Percentiles rank a stretch among this genome's conserved stretches.
These are phyloP conservation scores for Drosophila paracracens DNA, from an alignment of 2,888 invertebrate genomes.

Conservation along the genomic window DNA sequence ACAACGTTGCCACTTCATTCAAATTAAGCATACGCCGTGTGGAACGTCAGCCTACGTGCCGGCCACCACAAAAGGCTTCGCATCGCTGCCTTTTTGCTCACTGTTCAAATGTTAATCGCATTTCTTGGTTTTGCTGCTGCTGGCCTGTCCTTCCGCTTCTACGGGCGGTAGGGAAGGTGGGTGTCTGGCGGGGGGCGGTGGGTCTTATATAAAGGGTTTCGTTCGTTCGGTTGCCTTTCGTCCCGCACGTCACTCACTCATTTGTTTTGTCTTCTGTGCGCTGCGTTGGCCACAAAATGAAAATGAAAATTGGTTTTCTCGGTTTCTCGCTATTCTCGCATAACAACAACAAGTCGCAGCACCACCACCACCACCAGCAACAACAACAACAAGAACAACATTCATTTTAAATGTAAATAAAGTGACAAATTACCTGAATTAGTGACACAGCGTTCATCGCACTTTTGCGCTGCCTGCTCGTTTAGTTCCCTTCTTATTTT, in stretches of 20 bases:
- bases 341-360: constrained; percentile 30
- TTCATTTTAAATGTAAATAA: constrained; percentile 79
- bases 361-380: constrained; percentile 24
- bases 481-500: constrained; percentile 26
- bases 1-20: constrained; percentile 74
- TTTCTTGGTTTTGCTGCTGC: constrained; percentile 59
- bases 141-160: constrained; percentile 41
- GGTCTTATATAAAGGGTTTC: constrained; percentile 42
- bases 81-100: constrained; percentile 57
- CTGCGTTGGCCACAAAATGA: constrained; percentile 72
- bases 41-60: constrained; percentile 54
- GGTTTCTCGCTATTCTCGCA: constrained; percentile 57
- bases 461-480: constrained; percentile 43
- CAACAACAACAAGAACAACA: constrained; percentile 52
- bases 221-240: constrained; percentile 16
- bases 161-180: not conserved
- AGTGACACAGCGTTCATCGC: constrained; percentile 69
- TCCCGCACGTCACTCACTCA: constrained; percentile 70
- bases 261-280: constrained; percentile 71
- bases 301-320: constrained; percentile 79
- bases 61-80: constrained; percentile 58
- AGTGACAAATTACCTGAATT: constrained; percentile 81
- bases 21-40: constrained; percentile 72
- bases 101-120: constrained; percentile 76
- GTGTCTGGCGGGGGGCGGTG: not conserved